Percentiles rank a stretch among this genome's conserved stretches.
These are phyloP conservation scores for Eurois occulta DNA, from an alignment of 2,888 invertebrate species.

Conservation along the genomic window DNA sequence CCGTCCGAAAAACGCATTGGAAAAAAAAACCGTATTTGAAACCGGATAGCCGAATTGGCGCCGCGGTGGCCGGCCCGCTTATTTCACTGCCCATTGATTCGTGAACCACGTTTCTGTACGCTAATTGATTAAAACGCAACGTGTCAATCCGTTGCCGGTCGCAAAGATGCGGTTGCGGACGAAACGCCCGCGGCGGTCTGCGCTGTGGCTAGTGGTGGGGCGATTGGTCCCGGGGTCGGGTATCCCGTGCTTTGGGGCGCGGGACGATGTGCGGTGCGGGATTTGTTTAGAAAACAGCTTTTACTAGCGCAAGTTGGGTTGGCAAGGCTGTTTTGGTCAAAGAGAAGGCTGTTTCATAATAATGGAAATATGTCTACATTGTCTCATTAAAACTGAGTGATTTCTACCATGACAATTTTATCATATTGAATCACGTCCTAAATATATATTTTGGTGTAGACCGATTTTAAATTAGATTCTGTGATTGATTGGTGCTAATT, in stretches of 20 bases:
- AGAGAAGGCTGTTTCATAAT: not conserved
- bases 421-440: not conserved
- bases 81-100: constrained; percentile 88
- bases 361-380: not conserved
- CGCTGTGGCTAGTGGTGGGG: constrained; percentile 63
- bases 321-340: not conserved
- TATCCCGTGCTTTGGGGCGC: constrained; percentile 10
- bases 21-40: constrained; percentile 80
- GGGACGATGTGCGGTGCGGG: not conserved
- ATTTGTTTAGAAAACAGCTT: not conserved
- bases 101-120: constrained; percentile 83
- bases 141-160: constrained; percentile 81
- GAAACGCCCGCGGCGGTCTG: constrained; percentile 71
- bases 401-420: not conserved
- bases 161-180: constrained; percentile 77
- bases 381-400: not conserved
- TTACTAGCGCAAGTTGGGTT: not conserved
- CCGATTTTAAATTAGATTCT: constrained; percentile 12
- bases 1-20: constrained; percentile 68
- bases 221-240: constrained; percentile 18
- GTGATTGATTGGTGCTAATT: constrained; percentile 25
- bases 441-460: constrained; percentile 7
- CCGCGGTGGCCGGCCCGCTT: constrained; percentile 84
- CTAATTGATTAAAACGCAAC: constrained; percentile 90
- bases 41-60: constrained; percentile 84